Conservation (phyloP, 2,888 invertebrate genomes). For the Crepidodera aurea region DNA sequence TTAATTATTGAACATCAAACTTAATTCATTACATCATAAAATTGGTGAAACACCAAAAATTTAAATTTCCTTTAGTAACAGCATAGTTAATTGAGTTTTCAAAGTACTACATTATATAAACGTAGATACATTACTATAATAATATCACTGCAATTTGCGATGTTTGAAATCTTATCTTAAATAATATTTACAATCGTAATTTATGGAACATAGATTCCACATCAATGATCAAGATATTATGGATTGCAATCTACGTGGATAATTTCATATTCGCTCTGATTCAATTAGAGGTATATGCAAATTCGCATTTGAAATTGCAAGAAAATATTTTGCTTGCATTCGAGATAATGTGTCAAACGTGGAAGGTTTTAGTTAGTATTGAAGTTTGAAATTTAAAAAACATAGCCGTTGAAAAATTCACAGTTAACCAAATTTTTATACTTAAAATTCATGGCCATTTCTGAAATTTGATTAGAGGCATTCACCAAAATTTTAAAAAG, state of each 20-base stretch:
- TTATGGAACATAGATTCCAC: background rate
- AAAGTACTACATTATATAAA: no score
- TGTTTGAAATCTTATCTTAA: background rate
- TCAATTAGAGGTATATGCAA: slow-evolving; percentile 1
- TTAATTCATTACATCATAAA: no score
- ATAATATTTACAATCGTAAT: slow-evolving; percentile 8
- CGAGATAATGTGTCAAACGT: background rate
- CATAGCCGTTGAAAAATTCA: no score
- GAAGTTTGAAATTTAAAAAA: no score
- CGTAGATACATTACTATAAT: background rate
- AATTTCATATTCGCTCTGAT: background rate
- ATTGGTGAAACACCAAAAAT: no score
- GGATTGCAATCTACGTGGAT: background rate
- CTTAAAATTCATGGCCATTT: no score
- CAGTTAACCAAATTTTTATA: background rate
- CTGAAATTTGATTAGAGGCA: no score
- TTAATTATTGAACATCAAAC: no score
- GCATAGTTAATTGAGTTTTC: no score
- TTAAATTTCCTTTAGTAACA: no score
- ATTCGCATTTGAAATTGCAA: background rate
- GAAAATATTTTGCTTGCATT: slow-evolving; percentile 8
- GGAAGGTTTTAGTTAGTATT: no score
- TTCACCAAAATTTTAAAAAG: no score
- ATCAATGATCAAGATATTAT: background rate
- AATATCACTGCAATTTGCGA: background rate